These are phyloP conservation scores for Rhynchonycteris naso DNA, from an alignment of 2,797 vertebrate species.

Conservation along the genomic window DNA sequence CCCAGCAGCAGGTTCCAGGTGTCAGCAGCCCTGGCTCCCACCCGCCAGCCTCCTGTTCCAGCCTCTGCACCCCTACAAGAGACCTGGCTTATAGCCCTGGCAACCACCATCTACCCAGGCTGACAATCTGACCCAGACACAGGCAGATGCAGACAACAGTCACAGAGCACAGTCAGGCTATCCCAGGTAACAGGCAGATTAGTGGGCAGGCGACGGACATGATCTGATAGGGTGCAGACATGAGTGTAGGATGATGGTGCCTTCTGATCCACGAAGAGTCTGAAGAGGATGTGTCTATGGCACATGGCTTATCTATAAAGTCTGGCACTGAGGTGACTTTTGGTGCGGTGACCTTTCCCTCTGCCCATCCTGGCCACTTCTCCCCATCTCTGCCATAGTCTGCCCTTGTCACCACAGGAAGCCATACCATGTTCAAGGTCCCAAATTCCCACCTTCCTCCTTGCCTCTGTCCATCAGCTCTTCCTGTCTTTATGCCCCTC, in stretches of 20 bases:
- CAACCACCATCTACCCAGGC: fast-evolving
- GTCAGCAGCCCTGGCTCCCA: not conserved
- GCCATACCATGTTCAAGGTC: not conserved
- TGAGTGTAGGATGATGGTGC: fast-evolving
- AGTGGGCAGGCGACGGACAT: fast-evolving
- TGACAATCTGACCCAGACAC: not conserved
- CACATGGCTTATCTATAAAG: not conserved
- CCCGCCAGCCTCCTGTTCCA: fast-evolving
- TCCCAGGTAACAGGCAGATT: not conserved
- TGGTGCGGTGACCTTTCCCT: not conserved
- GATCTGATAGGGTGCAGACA: not conserved
- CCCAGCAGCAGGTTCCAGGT: not conserved
- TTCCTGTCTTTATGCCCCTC: not conserved
- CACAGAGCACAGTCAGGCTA: not conserved
- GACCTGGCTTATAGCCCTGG: not conserved
- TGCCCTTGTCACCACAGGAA: not conserved
- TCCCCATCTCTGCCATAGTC: not conserved
- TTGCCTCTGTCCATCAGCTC: not conserved
- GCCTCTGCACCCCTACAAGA: not conserved
- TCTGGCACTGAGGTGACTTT: not conserved
- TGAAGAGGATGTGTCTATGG: not conserved
- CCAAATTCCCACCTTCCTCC: not conserved
- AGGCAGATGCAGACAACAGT: not conserved
- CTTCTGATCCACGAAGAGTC: not conserved
- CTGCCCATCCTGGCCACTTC: not conserved